phyloP scores from a whole-genome alignment of 2,888 invertebrate genomes.

The Chirona hameri region DNA sequence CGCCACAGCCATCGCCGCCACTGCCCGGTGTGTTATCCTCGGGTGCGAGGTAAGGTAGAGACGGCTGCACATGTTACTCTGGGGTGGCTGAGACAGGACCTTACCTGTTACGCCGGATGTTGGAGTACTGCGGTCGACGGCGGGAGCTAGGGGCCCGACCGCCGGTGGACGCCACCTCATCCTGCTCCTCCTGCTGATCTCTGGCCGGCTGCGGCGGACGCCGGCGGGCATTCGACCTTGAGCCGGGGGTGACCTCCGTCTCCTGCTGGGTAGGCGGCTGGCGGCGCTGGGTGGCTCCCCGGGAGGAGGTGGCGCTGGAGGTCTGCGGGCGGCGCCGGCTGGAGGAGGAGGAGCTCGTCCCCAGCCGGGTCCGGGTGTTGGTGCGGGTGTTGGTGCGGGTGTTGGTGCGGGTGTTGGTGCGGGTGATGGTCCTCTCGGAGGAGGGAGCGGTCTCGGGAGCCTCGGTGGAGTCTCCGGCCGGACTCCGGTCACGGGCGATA shows the following conservation, averaged over 20 bases:
- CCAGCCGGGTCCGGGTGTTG: background rate
- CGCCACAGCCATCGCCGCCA: too few relatives aligned
- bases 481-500: background rate
- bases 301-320: background rate
- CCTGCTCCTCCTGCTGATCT: background rate
- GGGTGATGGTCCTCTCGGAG: background rate
- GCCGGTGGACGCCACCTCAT: background rate
- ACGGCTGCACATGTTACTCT: too few relatives aligned
- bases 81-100: background rate
- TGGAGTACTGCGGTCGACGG: slow-evolving; percentile 12
- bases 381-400: background rate
- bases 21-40: too few relatives aligned
- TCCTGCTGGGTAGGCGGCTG: background rate
- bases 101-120: slow-evolving; percentile 4
- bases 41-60: too few relatives aligned
- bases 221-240: background rate
- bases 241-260: background rate
- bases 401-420: background rate
- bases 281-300: background rate
- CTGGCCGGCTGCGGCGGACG: background rate
- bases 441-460: background rate
- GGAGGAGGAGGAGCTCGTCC: background rate
- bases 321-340: background rate
- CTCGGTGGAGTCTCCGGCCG: background rate
- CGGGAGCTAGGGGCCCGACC: background rate